A percentile compares a stretch with the other conserved stretches of the same genome.
Conservation (phyloP, 1,140 invertebrate genomes). For the Musca vetustissima region DNA sequence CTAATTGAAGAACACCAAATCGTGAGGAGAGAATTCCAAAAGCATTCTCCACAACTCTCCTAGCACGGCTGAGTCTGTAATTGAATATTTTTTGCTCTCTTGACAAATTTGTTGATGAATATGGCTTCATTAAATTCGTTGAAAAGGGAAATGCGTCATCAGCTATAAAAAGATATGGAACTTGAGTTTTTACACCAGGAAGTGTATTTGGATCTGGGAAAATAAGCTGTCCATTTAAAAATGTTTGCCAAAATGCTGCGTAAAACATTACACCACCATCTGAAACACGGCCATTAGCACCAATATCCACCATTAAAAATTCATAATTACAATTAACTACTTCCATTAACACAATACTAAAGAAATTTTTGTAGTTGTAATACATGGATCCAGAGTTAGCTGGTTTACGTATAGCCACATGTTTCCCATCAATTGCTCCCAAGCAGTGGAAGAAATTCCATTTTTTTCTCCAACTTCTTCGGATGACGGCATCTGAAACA, state of each 20-base stretch:
- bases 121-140: constrained; percentile 56
- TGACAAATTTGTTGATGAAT: constrained; percentile 48
- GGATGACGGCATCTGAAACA: background rate
- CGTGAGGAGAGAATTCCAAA: too few species aligned
- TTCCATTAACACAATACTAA: constrained; percentile 56
- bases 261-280: constrained; percentile 54
- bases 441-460: constrained; percentile 53
- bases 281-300: constrained; percentile 49
- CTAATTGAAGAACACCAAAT: too few species aligned
- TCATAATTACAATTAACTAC: constrained; percentile 55
- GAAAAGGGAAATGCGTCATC: constrained; percentile 59
- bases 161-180: constrained; percentile 55
- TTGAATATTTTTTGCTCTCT: constrained; percentile 4
- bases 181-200: constrained; percentile 62
- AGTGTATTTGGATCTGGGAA: background rate
- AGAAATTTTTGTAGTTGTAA: constrained; percentile 57
- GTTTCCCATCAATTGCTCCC: constrained; percentile 41
- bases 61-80: too few species aligned
- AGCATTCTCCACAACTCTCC: too few species aligned
- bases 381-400: constrained; percentile 46
- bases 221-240: constrained; percentile 27
- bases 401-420: constrained; percentile 35
- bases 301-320: constrained; percentile 55
- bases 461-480: constrained; percentile 37
- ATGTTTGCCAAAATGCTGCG: constrained; percentile 53